Evolutionary conservation across 2,113 vertebrate species (phyloP).

Genomic region (Gila orcuttii): DNA sequence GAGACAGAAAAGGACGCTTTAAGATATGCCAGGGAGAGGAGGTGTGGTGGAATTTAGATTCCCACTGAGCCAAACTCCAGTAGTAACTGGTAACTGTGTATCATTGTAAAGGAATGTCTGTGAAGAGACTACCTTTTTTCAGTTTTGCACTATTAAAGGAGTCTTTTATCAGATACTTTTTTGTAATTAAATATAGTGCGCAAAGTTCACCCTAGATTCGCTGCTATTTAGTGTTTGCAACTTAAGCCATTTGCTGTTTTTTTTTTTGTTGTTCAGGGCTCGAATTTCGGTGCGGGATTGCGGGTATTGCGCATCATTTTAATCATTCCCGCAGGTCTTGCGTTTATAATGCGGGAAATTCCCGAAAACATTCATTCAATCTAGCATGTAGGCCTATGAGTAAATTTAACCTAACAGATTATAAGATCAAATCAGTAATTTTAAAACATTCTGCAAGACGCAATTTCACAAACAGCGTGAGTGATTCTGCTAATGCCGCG

Average conservation of each 20-base stretch:
- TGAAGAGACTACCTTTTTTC: background rate
- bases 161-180: slow-evolving; percentile 13
- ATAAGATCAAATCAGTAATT: too few species aligned
- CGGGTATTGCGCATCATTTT: too few species aligned
- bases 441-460: too few species aligned
- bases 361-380: too few species aligned
- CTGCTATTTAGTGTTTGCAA: slow-evolving; percentile 22
- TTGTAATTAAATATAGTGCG: background rate
- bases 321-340: too few species aligned
- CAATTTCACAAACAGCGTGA: too few species aligned
- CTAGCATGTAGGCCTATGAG: too few species aligned
- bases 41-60: slow-evolving; percentile 14
- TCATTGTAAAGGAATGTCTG: slow-evolving; percentile 32
- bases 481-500: too few species aligned
- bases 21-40: slow-evolving; percentile 3
- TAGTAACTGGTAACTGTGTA: slow-evolving; percentile 26
- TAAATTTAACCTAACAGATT: too few species aligned
- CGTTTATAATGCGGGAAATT: too few species aligned
- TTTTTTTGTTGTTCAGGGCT: background rate
- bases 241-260: background rate
- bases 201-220: background rate
- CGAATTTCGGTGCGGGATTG: too few species aligned
- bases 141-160: slow-evolving; percentile 27
- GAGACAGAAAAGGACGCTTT: slow-evolving; percentile 29
- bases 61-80: slow-evolving; percentile 32